Evolutionary conservation across 2,113 vertebrate genomes (phyloP), one percentile per base, ranked within the genome.

Genomic region (Heterotilapia buettikoferi): DNA sequence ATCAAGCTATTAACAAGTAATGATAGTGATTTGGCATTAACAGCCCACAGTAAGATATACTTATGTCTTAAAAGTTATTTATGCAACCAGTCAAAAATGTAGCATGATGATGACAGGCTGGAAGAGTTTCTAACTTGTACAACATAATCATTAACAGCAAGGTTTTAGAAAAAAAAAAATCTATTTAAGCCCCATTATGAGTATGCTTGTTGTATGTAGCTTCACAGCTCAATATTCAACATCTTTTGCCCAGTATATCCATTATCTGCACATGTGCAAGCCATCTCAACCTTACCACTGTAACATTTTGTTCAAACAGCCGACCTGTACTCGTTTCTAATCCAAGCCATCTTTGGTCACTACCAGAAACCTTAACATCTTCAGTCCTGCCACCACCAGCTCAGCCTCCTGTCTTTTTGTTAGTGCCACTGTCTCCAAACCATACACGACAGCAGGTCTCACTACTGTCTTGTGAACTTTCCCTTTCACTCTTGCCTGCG

Each of bases 391-490:
- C 36, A 68, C 63, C 38, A 43, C 2, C n/a, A 71, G 12, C 66
- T 71, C n/a, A 1, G 66, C 66, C n/a, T 71, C n/a, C 3, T 2
- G 2, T 18, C 21, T 73, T 45, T 26, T 0, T 0, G 38, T 26
- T 73, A 45, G 21, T 43, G 38, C 21, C 13, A 26, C 21, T 24
- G 66, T 9, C 38, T 26, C 13, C 66, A 71, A 43, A 43, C 5
- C 12, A 9, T 21, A 16, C 12, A 4, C 2, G 7, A 45, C 21
- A 43, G 8, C 1, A 43, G 38, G 38, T 73, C 38, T 71, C 13
- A 14, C 21, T 43, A 43, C n/a, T 3, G 2, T 71, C 38, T 71
- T 71, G 38, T 71, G 13, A 26, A 26, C 21, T 6, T 24, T 26
- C 40, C 68, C 40, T 26, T 26, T 73, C 13, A 2, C 21, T 4